phyloP scores from a whole-genome alignment of 30 jellyfish, hydroid and myxozoan genomes.

The Aurelia sp. region DNA sequence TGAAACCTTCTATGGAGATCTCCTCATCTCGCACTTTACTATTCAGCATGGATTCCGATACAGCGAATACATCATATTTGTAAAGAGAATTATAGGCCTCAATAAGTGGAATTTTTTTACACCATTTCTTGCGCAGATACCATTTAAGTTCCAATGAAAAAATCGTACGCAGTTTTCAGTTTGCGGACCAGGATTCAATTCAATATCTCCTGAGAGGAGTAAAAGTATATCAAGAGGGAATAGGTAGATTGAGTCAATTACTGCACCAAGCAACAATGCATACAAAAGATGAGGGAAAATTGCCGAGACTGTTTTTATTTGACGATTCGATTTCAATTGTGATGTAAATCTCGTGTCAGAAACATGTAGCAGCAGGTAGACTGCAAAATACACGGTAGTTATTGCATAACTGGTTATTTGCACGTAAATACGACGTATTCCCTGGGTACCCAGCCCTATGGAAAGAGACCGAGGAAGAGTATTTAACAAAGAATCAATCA shows the following conservation, averaged over 20 bases:
- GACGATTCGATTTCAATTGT: constrained; percentile 7
- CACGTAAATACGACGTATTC: no score
- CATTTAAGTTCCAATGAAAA: background rate
- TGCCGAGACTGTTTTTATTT: background rate
- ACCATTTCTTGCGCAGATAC: constrained; percentile 53
- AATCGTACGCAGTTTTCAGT: no score
- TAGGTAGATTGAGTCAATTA: no score
- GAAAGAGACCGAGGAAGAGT: background rate
- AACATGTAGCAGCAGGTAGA: no score
- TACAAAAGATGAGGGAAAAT: constrained; percentile 5
- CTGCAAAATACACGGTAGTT: no score
- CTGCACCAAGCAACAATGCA: constrained; percentile 5
- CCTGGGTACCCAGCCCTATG: background rate
- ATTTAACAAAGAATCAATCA: background rate
- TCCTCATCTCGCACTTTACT: constrained; percentile 42
- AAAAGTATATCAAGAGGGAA: no score
- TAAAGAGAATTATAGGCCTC: constrained; percentile 37
- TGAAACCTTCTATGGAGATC: constrained; percentile 35
- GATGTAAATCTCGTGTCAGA: background rate
- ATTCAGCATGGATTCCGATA: constrained; percentile 32
- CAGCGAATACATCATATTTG: constrained; percentile 31
- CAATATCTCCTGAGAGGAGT: no score
- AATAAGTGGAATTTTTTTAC: constrained; percentile 16
- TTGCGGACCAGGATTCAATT: no score
- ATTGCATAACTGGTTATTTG: no score